Evolutionary conservation across 2,797 vertebrate genomes (phyloP).

Genomic region (Rhinichthys osculus): DNA sequence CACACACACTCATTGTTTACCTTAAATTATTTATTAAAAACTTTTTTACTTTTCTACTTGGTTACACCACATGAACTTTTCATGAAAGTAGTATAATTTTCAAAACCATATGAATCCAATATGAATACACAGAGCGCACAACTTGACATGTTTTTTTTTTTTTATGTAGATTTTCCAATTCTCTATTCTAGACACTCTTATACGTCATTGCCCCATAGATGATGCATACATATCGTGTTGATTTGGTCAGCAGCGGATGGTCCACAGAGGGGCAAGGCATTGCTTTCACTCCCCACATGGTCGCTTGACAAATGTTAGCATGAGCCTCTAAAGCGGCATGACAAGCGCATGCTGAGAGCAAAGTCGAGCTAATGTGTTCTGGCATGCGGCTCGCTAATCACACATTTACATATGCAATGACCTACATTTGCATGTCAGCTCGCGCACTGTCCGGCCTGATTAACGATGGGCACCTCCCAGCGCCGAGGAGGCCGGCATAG

Average conservation of each 20-base stretch:
- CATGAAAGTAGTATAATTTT: background rate
- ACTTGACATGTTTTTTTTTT: too few relatives aligned
- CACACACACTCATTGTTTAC: too few relatives aligned
- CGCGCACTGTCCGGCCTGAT: conserved; percentile 96
- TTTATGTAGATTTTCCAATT: background rate
- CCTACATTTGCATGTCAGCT: conserved; percentile 99
- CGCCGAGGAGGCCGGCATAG: conserved; percentile 84
- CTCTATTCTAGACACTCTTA: background rate
- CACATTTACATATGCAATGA: conserved; percentile 99
- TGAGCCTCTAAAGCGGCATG: conserved; percentile 92
- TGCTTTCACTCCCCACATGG: conserved; percentile 83
- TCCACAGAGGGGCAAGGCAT: conserved; percentile 73
- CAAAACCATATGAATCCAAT: background rate
- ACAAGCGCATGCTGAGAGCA: conserved; percentile 98
- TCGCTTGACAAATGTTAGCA: conserved; percentile 94
- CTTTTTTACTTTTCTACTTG: too few relatives aligned
- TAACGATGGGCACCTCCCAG: conserved; percentile 93
- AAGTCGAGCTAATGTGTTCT: conserved; percentile 98
- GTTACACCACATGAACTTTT: background rate
- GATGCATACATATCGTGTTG: background rate
- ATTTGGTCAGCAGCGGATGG: conserved; percentile 31
- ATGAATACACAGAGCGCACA: background rate
- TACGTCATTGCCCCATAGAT: background rate
- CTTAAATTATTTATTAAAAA: too few relatives aligned
- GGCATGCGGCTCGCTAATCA: conserved; percentile 97